Conservation (phyloP, 1,140 invertebrate genomes). For the Leptinotarsa undecemlineata region DNA sequence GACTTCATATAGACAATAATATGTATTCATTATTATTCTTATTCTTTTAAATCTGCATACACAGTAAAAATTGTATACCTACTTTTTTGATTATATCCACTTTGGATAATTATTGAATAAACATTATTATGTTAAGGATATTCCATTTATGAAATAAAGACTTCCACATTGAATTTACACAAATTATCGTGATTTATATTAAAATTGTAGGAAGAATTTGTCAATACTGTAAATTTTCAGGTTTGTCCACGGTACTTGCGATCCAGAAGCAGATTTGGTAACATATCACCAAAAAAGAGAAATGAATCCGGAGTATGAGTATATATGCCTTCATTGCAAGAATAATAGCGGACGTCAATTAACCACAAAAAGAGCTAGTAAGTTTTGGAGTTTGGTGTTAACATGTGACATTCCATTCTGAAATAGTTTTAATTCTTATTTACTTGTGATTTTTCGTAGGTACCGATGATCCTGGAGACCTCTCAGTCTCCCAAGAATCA, state of each 20-base stretch:
- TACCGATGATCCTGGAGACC: constrained; percentile 65
- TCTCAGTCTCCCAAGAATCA: constrained; percentile 73
- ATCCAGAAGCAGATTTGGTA: constrained; percentile 80
- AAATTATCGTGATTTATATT: no score
- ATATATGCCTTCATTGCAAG: constrained; percentile 86
- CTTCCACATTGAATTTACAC: no score
- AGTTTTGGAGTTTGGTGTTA: constrained; percentile 50
- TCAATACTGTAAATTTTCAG: constrained; percentile 55
- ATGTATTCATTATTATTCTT: no score
- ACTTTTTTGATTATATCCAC: no score
- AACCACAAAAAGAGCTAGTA: constrained; percentile 61
- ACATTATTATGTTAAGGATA: no score
- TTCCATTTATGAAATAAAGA: no score
- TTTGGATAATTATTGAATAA: no score
- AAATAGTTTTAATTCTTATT: no score
- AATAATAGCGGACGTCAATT: constrained; percentile 56
- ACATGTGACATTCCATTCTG: no score
- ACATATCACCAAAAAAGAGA: constrained; percentile 81
- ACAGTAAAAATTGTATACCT: no score
- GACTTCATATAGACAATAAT: no score
- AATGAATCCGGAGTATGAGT: constrained; percentile 82
- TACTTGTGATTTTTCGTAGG: constrained; percentile 52
- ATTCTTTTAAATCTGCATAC: no score
- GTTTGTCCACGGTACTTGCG: constrained; percentile 92
- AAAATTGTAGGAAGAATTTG: not conserved